A percentile compares a stretch with the other conserved stretches of the same genome.
Conservation (phyloP, 1,140 invertebrate genomes). For the Meloidogyne floridensis region DNA sequence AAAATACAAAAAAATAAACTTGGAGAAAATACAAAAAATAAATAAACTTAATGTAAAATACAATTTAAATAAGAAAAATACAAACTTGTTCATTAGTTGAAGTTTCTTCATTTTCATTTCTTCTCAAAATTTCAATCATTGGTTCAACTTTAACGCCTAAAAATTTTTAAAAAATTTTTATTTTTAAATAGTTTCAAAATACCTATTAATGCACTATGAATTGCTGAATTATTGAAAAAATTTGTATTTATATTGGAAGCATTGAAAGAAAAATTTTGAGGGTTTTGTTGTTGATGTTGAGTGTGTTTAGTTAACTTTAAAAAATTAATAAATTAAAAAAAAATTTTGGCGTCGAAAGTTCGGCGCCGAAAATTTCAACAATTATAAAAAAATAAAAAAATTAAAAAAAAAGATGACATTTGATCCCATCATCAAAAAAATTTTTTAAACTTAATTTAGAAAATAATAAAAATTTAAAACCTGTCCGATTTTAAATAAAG, state of each 20-base stretch:
- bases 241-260: not conserved
- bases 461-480: constrained; percentile 22
- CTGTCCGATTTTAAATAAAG: constrained; percentile 45
- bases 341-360: too few relatives aligned
- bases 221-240: not conserved
- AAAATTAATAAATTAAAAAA: not conserved
- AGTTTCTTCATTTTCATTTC: constrained; percentile 35
- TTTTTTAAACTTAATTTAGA: not conserved
- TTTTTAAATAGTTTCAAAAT: not conserved
- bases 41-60: too few relatives aligned
- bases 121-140: constrained; percentile 24
- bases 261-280: not conserved
- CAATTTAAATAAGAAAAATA: too few relatives aligned
- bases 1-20: too few relatives aligned
- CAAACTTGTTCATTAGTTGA: constrained; percentile 39
- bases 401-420: too few relatives aligned
- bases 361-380: too few relatives aligned
- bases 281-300: not conserved
- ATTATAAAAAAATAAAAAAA: too few relatives aligned
- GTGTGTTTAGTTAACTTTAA: not conserved
- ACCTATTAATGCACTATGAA: constrained; percentile 5
- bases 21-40: too few relatives aligned
- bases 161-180: not conserved
- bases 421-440: too few relatives aligned
- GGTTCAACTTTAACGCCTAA: constrained; percentile 41